Base-by-base conservation (phyloP, 2,113 vertebrate genomes). In the Sterrhoptilus dennistouni region DNA sequence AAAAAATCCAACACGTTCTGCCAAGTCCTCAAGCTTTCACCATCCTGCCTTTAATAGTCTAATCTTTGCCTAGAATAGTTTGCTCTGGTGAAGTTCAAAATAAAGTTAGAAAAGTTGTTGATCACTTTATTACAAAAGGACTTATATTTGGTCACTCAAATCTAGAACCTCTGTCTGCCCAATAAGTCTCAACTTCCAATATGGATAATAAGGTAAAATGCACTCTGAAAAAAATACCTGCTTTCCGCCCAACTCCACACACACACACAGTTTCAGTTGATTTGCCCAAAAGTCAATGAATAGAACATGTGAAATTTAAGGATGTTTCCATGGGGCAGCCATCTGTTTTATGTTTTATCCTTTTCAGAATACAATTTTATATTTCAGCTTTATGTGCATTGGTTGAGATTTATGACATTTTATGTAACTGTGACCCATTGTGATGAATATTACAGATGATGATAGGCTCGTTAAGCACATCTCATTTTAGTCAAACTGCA, bases 401-500 rank as follows among this genome's bases (percentile, higher is more conserved):
- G 74, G 71, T 91, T 95, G 70, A 76, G 45, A 97, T 77, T 83
- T 96, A 96, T 96, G 94, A 93, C 92, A 94, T 96, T 95, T 96
- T 94, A 93, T 97, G 94, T 95, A 74, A 93, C 87, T 95, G 80
- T 88, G 95, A 97, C 97, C 97, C 97, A 83, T 49, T 23, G 78
- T 96, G 95, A 98, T 97, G 97, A 97, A 96, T 96, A 97, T 93
- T 66, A 52, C 88, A 71, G 97, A 97, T 90, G 94, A 98, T 97
- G 98, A 98, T 97, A 93, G 97, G 96, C 97, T 98, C 96, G 97
- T 98, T 98, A 98, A 98, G 93, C 97, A 97, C 97, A 98, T 97
- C 97, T 98, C 98, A 98, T 98, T 98, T 98, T 96, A 98, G 95
- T 98, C 93, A 97, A 98, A 98, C 97, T 95, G 97, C 97, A 94